Evolutionary conservation across 2,888 invertebrate genomes (phyloP), one percentile per base, ranked within the genome.

Genomic region (Nomada lathburiana): DNA sequence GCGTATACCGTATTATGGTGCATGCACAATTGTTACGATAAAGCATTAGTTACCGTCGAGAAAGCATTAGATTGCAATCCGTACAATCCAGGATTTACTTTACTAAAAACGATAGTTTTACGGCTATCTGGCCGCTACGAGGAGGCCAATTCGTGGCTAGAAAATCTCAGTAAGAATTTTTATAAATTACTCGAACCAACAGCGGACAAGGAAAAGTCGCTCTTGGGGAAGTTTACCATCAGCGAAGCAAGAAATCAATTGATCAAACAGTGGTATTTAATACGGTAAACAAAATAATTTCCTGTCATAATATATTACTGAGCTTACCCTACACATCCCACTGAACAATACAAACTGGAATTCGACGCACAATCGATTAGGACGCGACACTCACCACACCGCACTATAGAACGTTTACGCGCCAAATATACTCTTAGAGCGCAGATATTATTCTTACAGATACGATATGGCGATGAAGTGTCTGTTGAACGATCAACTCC

Each of bases 1-100:
- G 76, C 77, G 0, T 83, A 85, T 53, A 79, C 87, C 0, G 70
- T 90, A 29, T 73, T 87, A 52, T 90, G 90, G 90, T 88, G 86
- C 57, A 72, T 86, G 53, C 82, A 89, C 52, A 88, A 87, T 57
- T 89, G 88, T 53, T 87, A 88, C 77, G 90, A 90, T 23, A 90
- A 90, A 75, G 89, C 85, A 23, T 68, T 90, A 29, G 62, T 86
- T 52, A 83, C 85, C 10, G 83, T 87, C 9, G 87, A 88, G 16
- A 90, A 89, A 26, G 89, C 83, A 13, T 74, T 87, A 3, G 87
- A 89, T 52, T 90, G 89, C 42, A 87, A 90, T 77, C 90, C 90
- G 7, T 87, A 85, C 65, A 89, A 90, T 79, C 89, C 89, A 23
- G 89, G 89, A n/a, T 89, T 88, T 18, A 86, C 84, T 26, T 65